A percentile compares a stretch with the other conserved stretches of the same genome.
These are phyloP conservation scores for Hermaeophaga mercurialis DNA, from an alignment of 2,888 invertebrate genomes.

Conservation along the genomic window DNA sequence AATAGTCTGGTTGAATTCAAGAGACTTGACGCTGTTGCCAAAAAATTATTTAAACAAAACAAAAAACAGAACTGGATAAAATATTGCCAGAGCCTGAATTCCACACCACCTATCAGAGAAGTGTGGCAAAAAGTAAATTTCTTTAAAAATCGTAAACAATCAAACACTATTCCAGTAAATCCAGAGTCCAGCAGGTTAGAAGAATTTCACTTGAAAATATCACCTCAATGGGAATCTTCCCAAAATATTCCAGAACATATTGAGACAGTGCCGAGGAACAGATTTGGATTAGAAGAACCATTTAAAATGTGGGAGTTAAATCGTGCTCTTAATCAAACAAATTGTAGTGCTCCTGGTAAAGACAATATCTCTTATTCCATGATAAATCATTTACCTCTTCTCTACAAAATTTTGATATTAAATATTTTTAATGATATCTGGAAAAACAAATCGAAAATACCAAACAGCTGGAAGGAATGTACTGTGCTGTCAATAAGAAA, in stretches of 20 bases:
- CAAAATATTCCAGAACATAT: neutral
- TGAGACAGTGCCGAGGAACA: neutral
- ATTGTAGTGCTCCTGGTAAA: neutral
- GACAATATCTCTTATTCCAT: neutral
- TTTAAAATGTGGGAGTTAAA: neutral
- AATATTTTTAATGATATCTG: neutral
- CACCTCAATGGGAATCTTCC: neutral
- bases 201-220: neutral
- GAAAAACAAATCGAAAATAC: neutral
- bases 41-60: neutral
- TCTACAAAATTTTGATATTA: neutral
- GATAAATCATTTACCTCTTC: neutral
- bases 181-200: neutral
- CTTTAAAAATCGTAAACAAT: neutral
- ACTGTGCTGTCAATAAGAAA: neutral
- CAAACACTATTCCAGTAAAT: neutral
- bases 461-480: neutral
- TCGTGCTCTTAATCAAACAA: neutral
- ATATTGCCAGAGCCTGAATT: neutral
- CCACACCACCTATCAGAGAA: neutral
- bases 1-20: neutral
- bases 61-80: neutral
- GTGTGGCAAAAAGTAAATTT: neutral
- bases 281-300: neutral
- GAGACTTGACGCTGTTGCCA: neutral